Percentiles rank a stretch among this genome's conserved stretches.
phyloP scores from a whole-genome alignment of 2,797 vertebrate species.

The Notolepis coatsorum region DNA sequence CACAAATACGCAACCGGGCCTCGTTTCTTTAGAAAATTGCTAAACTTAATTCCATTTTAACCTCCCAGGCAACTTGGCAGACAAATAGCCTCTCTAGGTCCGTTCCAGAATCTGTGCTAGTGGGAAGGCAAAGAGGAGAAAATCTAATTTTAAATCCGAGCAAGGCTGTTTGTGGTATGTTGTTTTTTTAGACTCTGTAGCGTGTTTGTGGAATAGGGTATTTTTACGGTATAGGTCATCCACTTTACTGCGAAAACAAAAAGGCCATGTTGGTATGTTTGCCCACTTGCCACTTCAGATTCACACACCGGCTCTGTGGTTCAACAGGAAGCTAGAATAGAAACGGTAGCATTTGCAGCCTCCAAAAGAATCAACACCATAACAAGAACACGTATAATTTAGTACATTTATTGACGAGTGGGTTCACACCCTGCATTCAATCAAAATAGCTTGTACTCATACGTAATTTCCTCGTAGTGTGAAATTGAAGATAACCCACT shows the following conservation, averaged over 20 bases:
- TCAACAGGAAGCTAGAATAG: slow-evolving; percentile 37
- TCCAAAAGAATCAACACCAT: background rate
- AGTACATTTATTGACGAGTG: background rate
- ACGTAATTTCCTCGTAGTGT: background rate
- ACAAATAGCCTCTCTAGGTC: background rate
- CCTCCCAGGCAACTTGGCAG: background rate
- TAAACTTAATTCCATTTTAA: background rate
- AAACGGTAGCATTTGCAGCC: background rate
- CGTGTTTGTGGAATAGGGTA: slow-evolving; percentile 66
- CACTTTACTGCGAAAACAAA: slow-evolving; percentile 49
- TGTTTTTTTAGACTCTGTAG: slow-evolving; percentile 61
- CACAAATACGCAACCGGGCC: background rate
- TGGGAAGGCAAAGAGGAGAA: slow-evolving; percentile 41
- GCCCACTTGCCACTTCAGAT: slow-evolving; percentile 40
- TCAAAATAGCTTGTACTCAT: background rate
- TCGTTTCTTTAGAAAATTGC: background rate
- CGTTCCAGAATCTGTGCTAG: slow-evolving; percentile 17
- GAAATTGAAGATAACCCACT: background rate
- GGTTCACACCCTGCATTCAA: no score
- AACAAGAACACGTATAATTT: background rate
- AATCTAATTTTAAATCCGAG: slow-evolving; percentile 68
- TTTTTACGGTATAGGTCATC: slow-evolving; percentile 65
- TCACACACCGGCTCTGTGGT: slow-evolving; percentile 29
- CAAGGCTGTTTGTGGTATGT: slow-evolving; percentile 63
- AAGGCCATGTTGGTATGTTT: no score